Conservation (phyloP, 2,797 vertebrate species). For the Diplodus sargus region DNA sequence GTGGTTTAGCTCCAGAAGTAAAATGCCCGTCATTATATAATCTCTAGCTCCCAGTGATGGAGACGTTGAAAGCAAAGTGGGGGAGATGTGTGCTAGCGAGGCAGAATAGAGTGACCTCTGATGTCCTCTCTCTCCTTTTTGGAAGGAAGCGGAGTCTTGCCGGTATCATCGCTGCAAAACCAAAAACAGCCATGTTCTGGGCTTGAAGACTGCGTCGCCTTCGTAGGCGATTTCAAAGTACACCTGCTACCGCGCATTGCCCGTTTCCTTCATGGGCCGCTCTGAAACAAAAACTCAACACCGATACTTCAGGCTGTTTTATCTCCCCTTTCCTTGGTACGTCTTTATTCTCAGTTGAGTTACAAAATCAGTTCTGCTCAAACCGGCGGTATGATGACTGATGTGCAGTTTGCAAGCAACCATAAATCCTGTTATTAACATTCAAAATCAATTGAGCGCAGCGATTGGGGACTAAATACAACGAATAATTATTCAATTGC, state of each 20-base stretch:
- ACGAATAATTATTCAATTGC: slow-evolving; percentile 40
- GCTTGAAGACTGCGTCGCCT: slow-evolving; percentile 59
- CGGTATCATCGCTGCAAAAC: slow-evolving; percentile 68
- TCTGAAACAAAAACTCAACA: slow-evolving; percentile 61
- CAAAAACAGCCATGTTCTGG: slow-evolving; percentile 66
- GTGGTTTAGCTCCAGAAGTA: slow-evolving; percentile 75
- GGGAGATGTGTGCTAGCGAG: slow-evolving; percentile 69
- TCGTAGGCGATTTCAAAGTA: slow-evolving; percentile 73
- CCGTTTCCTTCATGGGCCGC: slow-evolving; percentile 38
- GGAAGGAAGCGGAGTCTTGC: slow-evolving; percentile 70
- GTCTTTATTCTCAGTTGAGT: slow-evolving; percentile 49
- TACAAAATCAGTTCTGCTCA: slow-evolving; percentile 41
- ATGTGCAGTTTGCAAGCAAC: slow-evolving; percentile 14
- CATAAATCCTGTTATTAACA: slow-evolving; percentile 21
- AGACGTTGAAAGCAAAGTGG: slow-evolving; percentile 76
- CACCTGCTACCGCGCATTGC: slow-evolving; percentile 62
- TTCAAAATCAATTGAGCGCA: slow-evolving; percentile 11
- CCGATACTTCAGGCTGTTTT: slow-evolving; percentile 55
- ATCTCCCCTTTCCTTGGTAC: slow-evolving; percentile 26
- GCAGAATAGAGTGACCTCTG: slow-evolving; percentile 75
- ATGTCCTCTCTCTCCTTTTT: slow-evolving; percentile 68
- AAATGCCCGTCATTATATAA: slow-evolving; percentile 84
- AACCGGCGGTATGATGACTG: slow-evolving; percentile 16
- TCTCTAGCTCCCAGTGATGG: slow-evolving; percentile 79
- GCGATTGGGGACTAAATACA: slow-evolving; percentile 20